Evolutionary conservation across 2,113 vertebrate genomes (phyloP).

Genomic region (Anguilla rostrata): DNA sequence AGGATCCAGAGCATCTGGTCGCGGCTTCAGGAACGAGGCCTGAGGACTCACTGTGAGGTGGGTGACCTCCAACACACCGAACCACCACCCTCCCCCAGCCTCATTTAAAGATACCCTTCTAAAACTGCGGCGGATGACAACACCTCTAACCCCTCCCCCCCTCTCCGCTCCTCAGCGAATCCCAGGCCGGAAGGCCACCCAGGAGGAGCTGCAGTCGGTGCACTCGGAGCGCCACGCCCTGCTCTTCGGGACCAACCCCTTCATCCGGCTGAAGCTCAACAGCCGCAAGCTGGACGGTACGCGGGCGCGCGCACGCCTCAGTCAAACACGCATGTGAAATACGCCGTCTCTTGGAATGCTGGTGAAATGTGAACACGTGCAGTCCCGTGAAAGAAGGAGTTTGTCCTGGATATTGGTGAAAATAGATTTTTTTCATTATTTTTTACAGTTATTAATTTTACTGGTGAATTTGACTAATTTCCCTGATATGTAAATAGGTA

Average conservation of each 20-base stretch:
- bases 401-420: too few species aligned
- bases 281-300: conserved; percentile 75
- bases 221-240: conserved; percentile 81
- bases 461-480: too few species aligned
- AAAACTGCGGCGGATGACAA: not conserved
- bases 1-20: conserved; percentile 91
- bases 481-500: too few species aligned
- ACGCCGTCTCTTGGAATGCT: too few species aligned
- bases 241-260: conserved; percentile 82
- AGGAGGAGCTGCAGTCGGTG: conserved; percentile 84
- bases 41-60: conserved; percentile 86
- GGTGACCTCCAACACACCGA: too few species aligned
- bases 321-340: too few species aligned
- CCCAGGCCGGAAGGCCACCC: conserved; percentile 80
- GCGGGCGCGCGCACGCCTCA: not conserved
- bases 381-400: too few species aligned
- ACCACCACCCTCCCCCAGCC: not conserved
- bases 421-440: too few species aligned
- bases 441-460: too few species aligned
- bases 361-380: too few species aligned
- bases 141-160: not conserved
- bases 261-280: conserved; percentile 84
- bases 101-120: not conserved
- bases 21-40: conserved; percentile 82
- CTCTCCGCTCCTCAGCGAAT: conserved; percentile 67